Evolutionary conservation across 2,888 invertebrate species (phyloP), one percentile per base, ranked within the genome.

Genomic region (Thera britannica): DNA sequence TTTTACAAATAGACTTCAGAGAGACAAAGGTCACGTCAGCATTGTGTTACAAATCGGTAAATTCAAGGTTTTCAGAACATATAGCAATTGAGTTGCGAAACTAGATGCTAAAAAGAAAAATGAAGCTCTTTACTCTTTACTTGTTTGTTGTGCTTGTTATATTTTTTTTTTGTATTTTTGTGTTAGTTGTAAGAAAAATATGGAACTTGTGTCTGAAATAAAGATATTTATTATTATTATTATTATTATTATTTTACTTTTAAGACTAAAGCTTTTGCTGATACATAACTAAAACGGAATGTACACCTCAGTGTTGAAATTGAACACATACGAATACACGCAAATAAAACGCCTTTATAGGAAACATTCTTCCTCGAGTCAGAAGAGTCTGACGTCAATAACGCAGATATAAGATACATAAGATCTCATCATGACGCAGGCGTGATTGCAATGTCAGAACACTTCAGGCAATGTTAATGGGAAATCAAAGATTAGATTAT

Each of bases 401-500:
- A 34, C 8, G 57, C 41, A 56, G 34, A 52, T 54, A 55, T 54
- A 52, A 61, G 60, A 44, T 46, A 44, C 36, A 5, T 35, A 9
- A 48, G 11, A 9, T 52, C 41, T 61, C 38, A 11, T 41, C 44
- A 62, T 67, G 66, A 72, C 62, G 60, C 38, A 57, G 58, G 66
- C 58, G 58, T 63, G 67, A 72, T 70, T 62, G 48, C 35, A 58
- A 60, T 44, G 34, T 67, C 51, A 55, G 38, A 60, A 6, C 58
- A 58, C 58, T 58, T 55, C 38, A 52, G 8, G 68, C 70, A 65
- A 69, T 62, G 51, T 60, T 74, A 73, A 75, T 77, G 67, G 66
- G 69, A 76, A 75, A 77, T 74, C 71, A 63, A 70, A 69, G 77
- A 84, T 58, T 58, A 58, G 58, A 58, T 58, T 58, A 35, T 6